A percentile compares a stretch with the other conserved stretches of the same genome.
Evolutionary conservation across 2,113 vertebrate species (phyloP).

Genomic region (Mobula birostris): DNA sequence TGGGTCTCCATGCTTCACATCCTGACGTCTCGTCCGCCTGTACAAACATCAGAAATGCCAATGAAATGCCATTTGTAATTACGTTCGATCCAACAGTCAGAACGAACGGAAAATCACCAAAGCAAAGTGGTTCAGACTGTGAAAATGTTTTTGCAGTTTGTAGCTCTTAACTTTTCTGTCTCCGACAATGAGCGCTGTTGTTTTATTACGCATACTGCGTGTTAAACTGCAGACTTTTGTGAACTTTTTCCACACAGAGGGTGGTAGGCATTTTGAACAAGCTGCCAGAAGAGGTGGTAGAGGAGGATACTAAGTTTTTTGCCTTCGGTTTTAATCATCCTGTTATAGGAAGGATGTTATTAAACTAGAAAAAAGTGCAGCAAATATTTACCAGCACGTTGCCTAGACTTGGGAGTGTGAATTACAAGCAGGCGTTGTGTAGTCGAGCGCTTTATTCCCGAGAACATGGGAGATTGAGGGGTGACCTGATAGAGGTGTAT

Average conservation of each 20-base stretch:
- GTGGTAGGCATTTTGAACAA: no score
- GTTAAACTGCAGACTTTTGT: background rate
- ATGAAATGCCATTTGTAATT: background rate
- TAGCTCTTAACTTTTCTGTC: background rate
- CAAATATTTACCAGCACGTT: no score
- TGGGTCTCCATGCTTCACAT: constrained; percentile 91
- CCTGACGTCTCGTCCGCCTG: constrained; percentile 89
- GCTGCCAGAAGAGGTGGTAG: no score
- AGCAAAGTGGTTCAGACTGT: background rate
- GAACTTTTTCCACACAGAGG: background rate
- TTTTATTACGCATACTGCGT: background rate
- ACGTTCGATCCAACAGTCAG: background rate
- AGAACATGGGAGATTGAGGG: no score
- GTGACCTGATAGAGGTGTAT: no score
- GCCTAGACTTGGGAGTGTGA: no score
- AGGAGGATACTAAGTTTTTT: no score
- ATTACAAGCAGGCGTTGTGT: no score
- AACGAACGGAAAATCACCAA: background rate
- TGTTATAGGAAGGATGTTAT: no score
- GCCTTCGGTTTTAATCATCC: no score
- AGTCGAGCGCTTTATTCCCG: no score
- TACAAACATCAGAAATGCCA: background rate
- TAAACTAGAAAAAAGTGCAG: no score
- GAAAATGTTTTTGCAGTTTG: constrained; percentile 22
- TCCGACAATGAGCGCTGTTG: background rate